Percentiles rank a stretch among this genome's conserved stretches.
phyloP scores from a whole-genome alignment of 2,888 invertebrate species.

The Tortricodes alternella region DNA sequence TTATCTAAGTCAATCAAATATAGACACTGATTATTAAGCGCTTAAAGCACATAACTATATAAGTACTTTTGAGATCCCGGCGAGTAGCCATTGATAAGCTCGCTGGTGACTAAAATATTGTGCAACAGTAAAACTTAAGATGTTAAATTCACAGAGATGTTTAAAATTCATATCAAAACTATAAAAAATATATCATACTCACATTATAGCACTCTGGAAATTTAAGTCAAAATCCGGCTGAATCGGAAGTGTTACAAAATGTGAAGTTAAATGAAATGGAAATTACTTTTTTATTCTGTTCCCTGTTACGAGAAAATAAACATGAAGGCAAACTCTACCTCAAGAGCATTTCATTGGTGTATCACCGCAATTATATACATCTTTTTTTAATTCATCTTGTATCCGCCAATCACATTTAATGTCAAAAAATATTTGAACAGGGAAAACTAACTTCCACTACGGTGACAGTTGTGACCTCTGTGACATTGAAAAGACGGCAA shows the following conservation, averaged over 20 bases:
- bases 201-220: background rate
- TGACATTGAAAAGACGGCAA: constrained; percentile 44
- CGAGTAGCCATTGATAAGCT: background rate
- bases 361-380: background rate
- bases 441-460: constrained; percentile 33
- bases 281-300: constrained; percentile 16
- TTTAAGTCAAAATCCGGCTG: constrained; percentile 2
- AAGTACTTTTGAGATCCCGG: background rate
- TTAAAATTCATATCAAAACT: background rate
- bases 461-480: constrained; percentile 42
- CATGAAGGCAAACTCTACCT: background rate
- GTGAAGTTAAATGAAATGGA: constrained; percentile 17
- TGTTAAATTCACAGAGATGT: too few relatives aligned
- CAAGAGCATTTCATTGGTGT: background rate
- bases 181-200: background rate
- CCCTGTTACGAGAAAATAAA: background rate
- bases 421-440: background rate
- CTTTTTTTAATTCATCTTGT: background rate
- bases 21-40: background rate
- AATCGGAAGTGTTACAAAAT: constrained; percentile 14
- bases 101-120: background rate
- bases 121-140: too few relatives aligned
- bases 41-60: background rate
- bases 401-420: constrained; percentile 34
- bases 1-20: constrained; percentile 28